Conservation (phyloP, 2,113 vertebrate genomes). For the Oryzias curvinotus region DNA sequence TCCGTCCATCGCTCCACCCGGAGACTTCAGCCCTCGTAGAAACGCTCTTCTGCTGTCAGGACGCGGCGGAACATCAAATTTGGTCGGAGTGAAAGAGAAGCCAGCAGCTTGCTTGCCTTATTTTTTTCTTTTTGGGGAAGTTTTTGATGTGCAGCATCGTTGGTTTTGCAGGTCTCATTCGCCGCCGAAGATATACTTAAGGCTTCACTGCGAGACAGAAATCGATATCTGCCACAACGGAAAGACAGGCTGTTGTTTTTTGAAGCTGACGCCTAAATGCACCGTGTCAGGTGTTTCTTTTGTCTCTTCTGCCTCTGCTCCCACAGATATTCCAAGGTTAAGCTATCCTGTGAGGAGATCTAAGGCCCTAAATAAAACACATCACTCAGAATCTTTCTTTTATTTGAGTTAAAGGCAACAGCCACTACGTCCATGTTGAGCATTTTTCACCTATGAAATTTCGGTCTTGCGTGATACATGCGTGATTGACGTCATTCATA, state of each 20-base stretch:
- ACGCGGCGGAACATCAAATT: constrained; percentile 3
- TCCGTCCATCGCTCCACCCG: constrained; percentile 2
- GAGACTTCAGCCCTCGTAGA: constrained; percentile 5
- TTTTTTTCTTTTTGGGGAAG: constrained; percentile 9
- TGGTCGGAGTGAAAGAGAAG: constrained; percentile 10
- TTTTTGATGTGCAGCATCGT: constrained; percentile 34
- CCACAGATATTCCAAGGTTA: neutral
- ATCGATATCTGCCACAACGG: constrained; percentile 56
- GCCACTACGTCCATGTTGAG: too few relatives aligned
- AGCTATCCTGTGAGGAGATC: neutral
- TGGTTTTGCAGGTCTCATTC: constrained; percentile 26
- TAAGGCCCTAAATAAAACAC: neutral
- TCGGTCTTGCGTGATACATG: too few relatives aligned
- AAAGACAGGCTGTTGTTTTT: constrained; percentile 16
- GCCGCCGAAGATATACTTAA: constrained; percentile 37
- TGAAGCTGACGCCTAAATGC: constrained; percentile 37
- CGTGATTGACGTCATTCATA: too few relatives aligned
- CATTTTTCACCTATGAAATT: too few relatives aligned
- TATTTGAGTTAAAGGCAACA: too few relatives aligned
- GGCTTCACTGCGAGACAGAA: constrained; percentile 28
- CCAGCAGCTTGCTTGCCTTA: constrained; percentile 20
- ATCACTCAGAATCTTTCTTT: too few relatives aligned
- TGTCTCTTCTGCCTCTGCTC: constrained; percentile 30
- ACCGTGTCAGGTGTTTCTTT: constrained; percentile 19
- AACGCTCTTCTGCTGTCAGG: constrained; percentile 5